Conservation (phyloP, 2,888 invertebrate species). For the Gnatocerus cornutus region DNA sequence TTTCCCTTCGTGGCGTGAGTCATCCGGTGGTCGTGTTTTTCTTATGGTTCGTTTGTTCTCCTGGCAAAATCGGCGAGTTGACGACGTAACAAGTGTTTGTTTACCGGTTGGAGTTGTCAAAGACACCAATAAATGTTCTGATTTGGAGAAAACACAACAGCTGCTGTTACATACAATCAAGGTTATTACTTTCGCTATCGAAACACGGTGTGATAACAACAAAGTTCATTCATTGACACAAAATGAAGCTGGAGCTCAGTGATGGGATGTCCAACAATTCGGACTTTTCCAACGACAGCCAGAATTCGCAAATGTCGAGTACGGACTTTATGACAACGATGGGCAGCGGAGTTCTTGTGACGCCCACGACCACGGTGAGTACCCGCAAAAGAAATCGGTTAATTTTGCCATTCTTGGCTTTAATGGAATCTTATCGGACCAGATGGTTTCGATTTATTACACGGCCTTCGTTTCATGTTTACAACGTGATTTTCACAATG, state of each 20-base stretch:
- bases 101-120: constrained; percentile 43
- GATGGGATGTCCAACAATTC: constrained; percentile 69
- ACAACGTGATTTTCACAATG: background rate
- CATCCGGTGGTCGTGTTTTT: constrained; percentile 64
- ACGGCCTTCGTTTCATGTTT: constrained; percentile 18
- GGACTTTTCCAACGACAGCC: constrained; percentile 70
- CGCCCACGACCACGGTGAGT: constrained; percentile 66
- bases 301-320: constrained; percentile 68
- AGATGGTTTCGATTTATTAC: background rate
- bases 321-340: constrained; percentile 66
- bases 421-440: constrained; percentile 17
- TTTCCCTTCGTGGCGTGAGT: constrained; percentile 67
- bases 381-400: background rate
- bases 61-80: constrained; percentile 36
- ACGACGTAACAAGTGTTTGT: constrained; percentile 56
- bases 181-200: constrained; percentile 56
- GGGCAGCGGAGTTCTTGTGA: constrained; percentile 64
- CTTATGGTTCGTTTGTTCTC: constrained; percentile 55
- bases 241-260: constrained; percentile 69
- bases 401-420: constrained; percentile 9
- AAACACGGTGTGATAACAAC: constrained; percentile 35
- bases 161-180: constrained; percentile 57
- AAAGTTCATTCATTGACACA: constrained; percentile 2
- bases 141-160: constrained; percentile 46
- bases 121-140: constrained; percentile 34